These are phyloP conservation scores for Patella caerulea DNA, from an alignment of 2,888 invertebrate species.

Conservation along the genomic window DNA sequence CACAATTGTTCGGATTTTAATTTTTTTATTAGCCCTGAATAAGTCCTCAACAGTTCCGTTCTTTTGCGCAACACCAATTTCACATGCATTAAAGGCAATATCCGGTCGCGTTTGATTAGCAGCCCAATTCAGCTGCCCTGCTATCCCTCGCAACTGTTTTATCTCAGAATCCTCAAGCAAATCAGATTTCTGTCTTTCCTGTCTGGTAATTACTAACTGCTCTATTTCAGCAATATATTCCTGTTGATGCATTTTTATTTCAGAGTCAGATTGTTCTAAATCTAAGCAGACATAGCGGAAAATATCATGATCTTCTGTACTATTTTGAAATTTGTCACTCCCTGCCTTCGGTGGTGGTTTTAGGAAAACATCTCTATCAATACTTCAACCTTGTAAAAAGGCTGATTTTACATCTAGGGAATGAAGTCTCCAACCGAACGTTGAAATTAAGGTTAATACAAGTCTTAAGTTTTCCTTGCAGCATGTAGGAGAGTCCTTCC, in stretches of 20 bases:
- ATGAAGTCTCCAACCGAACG: neutral
- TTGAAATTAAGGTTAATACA: neutral
- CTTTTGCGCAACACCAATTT: constrained; percentile 4
- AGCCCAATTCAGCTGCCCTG: neutral
- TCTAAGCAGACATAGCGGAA: too few relatives aligned
- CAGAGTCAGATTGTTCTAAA: too few relatives aligned
- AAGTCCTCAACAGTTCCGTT: neutral
- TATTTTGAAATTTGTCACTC: neutral
- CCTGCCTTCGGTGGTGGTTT: constrained; percentile 12
- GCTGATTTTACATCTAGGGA: constrained; percentile 9
- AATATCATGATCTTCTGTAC: too few relatives aligned
- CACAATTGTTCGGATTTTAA: constrained; percentile 2
- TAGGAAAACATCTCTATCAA: neutral
- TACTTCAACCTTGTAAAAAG: constrained; percentile 14
- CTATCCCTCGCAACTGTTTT: neutral
- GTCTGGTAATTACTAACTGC: too few relatives aligned
- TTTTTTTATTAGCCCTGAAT: neutral
- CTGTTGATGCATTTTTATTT: too few relatives aligned
- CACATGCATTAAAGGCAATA: neutral
- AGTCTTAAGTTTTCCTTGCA: neutral
- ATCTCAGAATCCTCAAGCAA: too few relatives aligned
- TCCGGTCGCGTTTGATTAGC: neutral
- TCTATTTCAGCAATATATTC: too few relatives aligned
- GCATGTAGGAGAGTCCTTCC: neutral
- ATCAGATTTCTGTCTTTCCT: too few relatives aligned